Base-by-base conservation (phyloP, 2,797 vertebrate species). In the Schizopygopsis pylzovi region DNA sequence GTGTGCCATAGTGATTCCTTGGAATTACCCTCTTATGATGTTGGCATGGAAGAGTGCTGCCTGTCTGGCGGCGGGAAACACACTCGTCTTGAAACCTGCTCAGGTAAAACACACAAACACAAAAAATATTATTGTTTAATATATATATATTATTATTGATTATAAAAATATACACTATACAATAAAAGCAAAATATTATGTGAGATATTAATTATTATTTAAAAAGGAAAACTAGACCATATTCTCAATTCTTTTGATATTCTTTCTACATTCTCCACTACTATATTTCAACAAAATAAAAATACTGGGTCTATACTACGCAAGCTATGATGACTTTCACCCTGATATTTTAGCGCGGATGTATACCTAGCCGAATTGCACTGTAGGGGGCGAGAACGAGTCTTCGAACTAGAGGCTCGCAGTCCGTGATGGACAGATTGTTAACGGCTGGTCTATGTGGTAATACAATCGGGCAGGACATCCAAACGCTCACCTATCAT, bases 11-110 rank as follows among this genome's bases (percentile, higher is more conserved):
- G 91, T 99, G 84, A 98, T 99, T 80, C 98, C 98, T 1, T 99
- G 98, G 98, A 99, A 99, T 90, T 99, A 99, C 85, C 98, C 98
- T 0, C 95, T 99, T 54, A 99, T 99, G 98, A 99, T 99, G 98
- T 92, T 99, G 89, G 97, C 98, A 0, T 99, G 98, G 98, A 99
- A 99, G 91, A 99, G 97, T 0, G 98, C 98, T 0, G 97, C 98
- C 0, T 99, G 98, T 88, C 90, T 99, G 81, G 98, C 98, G 5
- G 97, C 97, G 15, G 98, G 98, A 88, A 99, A 99, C 91, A 99
- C 97, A 0, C 94, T 99, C 0, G 97, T 99, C 72, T 95, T 99
- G 16, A 99, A 99, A 92, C 98, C 98, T 9, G 98, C 98, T 0
- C 97, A 98, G 97, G 98, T 98, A 90, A 92, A 88, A n/a, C 9